A percentile compares a stretch with the other conserved stretches of the same genome.
Conservation (phyloP, 2,113 vertebrate genomes). For the Brachyhypopomus gauderio region DNA sequence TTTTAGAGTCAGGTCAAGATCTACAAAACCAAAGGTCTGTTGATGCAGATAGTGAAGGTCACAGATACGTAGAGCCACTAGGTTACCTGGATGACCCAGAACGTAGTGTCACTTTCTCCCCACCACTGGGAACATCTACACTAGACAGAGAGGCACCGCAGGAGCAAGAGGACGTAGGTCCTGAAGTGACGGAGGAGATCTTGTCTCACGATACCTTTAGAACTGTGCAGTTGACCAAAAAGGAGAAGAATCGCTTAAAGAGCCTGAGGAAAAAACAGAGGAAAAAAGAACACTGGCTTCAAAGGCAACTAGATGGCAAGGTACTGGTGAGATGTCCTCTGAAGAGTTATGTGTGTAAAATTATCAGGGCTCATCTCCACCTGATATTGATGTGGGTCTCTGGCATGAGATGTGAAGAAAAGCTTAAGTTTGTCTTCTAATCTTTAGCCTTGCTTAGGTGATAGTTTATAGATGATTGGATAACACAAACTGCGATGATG, state of each 20-base stretch:
- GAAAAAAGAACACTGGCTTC: conserved; percentile 77
- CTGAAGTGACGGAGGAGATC: conserved; percentile 19
- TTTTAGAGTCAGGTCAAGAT: background rate
- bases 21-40: conserved; percentile 14
- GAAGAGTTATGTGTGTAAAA: background rate
- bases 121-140: background rate
- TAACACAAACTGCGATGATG: too few species aligned
- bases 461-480: too few species aligned
- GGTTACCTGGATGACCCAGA: conserved; percentile 37
- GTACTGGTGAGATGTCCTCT: conserved; percentile 48
- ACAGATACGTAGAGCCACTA: background rate
- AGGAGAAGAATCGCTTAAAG: conserved; percentile 82
- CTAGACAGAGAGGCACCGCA: background rate
- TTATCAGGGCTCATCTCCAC: background rate
- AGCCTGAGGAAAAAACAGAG: conserved; percentile 80
- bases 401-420: background rate
- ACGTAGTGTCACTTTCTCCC: background rate
- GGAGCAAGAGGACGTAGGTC: background rate
- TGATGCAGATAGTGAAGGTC: background rate
- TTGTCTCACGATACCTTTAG: conserved; percentile 43
- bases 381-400: background rate
- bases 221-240: conserved; percentile 65
- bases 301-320: conserved; percentile 68
- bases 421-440: too few species aligned
- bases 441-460: too few species aligned